Evolutionary conservation across 1,140 invertebrate genomes (phyloP), one percentile per base, ranked within the genome.

Genomic region (Drosophila kepulauana): DNA sequence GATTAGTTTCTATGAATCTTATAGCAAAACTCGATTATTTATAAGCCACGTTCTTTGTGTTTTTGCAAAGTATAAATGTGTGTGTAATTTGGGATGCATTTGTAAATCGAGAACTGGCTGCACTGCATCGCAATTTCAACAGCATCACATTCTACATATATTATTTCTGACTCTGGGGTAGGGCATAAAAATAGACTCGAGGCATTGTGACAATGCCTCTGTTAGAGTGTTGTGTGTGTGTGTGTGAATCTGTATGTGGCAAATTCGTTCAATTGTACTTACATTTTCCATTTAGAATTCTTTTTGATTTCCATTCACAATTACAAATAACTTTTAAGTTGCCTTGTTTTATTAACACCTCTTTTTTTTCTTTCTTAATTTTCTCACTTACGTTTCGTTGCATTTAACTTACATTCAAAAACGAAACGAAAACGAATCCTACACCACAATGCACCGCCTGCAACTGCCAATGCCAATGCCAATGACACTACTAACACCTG

Each of bases 341-440:
- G 71, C 81, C 70, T 88, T 57, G 69, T 79, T 86, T 78, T 59
- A 88, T 89, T 84, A 84, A 80, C 69, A 33, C 35, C 33, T 25
- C 20, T 25, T 33, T 67, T 75, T 58, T 59, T 89, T 51, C 67
- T 77, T 74, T 82, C 70, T 65, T 73, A 57, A 61, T 62, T 75
- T 71, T 70, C 62, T 72, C 74, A 89, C 80, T 80, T 87, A 69
- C 64, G 67, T 88, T 84, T 88, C 81, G 84, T 86, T 89, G 69
- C 86, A 89, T 90, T 90, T 89, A 67, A 85, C 75, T 70, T 66
- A 80, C 68, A 56, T 56, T 65, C 20, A n/a, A 68, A 59, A 46
- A 43, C n/a, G 38, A 33, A 52, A 65, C 43, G 15, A 46, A 68
- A 43, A 38, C 41, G 58, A 51, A 68, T 20, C 35, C 45, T 52